Percentiles rank a stretch among this genome's conserved stretches.
Evolutionary conservation across 2,113 vertebrate genomes (phyloP).

Genomic region (Promerops cafer): DNA sequence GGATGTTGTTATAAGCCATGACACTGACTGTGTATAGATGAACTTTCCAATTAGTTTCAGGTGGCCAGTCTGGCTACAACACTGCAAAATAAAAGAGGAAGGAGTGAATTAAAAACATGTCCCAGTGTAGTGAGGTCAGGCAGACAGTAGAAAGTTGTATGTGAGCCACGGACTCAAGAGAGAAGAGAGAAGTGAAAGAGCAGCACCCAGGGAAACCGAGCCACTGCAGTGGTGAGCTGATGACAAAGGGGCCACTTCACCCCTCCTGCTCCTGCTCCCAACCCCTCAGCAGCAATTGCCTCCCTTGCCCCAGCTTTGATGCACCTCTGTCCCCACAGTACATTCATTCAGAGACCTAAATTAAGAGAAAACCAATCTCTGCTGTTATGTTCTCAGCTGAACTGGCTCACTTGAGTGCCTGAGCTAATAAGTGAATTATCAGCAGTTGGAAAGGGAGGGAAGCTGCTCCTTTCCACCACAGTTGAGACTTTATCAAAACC

Average conservation of each 20-base stretch:
- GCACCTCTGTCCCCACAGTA: not conserved
- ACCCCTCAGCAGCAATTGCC: not conserved
- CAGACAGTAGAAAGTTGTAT: not conserved
- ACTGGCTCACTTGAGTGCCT: not conserved
- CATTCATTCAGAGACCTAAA: not conserved
- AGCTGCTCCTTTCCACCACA: not conserved
- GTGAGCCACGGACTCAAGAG: not conserved
- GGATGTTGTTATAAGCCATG: not conserved
- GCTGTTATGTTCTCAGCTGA: not conserved
- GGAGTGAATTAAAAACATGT: not conserved
- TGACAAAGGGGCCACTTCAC: not conserved
- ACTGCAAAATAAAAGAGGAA: not conserved
- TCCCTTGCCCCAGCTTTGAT: not conserved
- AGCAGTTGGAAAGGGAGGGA: not conserved
- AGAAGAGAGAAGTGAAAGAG: not conserved
- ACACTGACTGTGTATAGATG: not conserved
- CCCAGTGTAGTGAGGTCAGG: not conserved
- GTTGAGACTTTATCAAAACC: rapidly evolving
- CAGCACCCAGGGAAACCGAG: not conserved
- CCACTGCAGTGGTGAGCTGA: not conserved
- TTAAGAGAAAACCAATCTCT: not conserved
- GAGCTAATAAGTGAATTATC: not conserved
- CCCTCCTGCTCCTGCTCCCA: not conserved
- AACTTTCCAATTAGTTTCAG: not conserved
- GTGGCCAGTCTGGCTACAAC: not conserved